phyloP scores from a whole-genome alignment of 2,113 vertebrate species.

The Tapirus terrestris region DNA sequence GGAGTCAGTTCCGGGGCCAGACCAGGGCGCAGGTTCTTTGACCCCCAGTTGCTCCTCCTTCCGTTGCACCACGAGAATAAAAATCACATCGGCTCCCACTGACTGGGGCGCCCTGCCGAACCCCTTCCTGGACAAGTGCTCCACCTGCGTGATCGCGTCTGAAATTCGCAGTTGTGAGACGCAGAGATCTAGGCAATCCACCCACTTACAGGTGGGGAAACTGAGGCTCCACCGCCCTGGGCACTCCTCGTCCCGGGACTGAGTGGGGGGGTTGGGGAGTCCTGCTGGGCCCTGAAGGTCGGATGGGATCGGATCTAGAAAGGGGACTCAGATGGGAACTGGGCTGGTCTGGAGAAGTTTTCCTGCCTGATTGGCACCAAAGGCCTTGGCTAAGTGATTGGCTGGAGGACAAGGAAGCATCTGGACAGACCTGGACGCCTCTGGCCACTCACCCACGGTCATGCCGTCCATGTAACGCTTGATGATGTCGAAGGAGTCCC shows the following conservation, averaged over 20 bases:
- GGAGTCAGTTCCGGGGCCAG: rapidly evolving
- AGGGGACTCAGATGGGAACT: background rate
- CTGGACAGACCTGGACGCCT: background rate
- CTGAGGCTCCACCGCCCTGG: background rate
- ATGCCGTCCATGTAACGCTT: slow-evolving; percentile 93
- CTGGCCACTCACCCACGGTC: slow-evolving; percentile 93
- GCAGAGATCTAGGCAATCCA: background rate
- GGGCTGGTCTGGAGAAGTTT: background rate
- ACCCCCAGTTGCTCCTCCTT: background rate
- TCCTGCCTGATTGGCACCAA: background rate
- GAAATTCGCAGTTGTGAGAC: background rate
- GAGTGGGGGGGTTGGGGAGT: background rate
- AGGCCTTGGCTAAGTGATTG: rapidly evolving
- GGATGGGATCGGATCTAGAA: background rate
- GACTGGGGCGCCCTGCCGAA: rapidly evolving
- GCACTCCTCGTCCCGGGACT: rapidly evolving
- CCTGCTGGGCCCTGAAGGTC: background rate
- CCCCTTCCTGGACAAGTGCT: rapidly evolving
- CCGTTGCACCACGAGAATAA: rapidly evolving
- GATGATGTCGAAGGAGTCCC: slow-evolving; percentile 95
- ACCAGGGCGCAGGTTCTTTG: background rate
- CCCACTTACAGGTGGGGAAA: background rate
- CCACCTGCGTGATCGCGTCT: rapidly evolving
- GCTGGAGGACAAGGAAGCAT: rapidly evolving
- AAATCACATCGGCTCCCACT: rapidly evolving